A percentile compares a stretch with the other conserved stretches of the same genome.
These are phyloP conservation scores for Pantherophis vulpinus DNA, from an alignment of 2,797 vertebrate genomes.

Conservation along the genomic window DNA sequence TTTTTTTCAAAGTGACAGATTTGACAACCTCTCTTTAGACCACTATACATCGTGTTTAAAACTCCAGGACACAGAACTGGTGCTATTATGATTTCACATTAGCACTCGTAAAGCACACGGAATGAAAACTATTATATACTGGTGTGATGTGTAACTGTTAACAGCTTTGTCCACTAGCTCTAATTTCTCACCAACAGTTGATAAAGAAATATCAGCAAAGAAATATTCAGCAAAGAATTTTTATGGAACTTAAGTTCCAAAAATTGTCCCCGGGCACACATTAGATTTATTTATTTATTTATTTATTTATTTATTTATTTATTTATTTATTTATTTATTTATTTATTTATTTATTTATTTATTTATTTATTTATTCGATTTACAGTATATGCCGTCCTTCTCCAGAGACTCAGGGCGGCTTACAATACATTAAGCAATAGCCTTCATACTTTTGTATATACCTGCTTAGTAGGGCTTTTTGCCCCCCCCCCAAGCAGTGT, in stretches of 20 bases:
- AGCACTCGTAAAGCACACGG: background rate
- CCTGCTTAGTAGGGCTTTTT: too few species aligned
- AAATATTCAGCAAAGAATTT: slow-evolving; percentile 23
- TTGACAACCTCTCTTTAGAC: background rate
- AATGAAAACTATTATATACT: background rate
- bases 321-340: too few species aligned
- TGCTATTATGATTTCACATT: slow-evolving; percentile 20
- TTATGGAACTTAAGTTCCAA: background rate
- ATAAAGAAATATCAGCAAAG: slow-evolving; percentile 2
- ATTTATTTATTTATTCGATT: too few species aligned
- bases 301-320: background rate
- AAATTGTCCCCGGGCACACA: slow-evolving; percentile 24
- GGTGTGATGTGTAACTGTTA: background rate
- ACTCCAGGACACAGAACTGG: background rate
- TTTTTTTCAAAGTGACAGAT: background rate
- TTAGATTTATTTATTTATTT: background rate
- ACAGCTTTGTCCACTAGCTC: background rate
- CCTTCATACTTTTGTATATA: too few species aligned
- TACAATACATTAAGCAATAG: too few species aligned
- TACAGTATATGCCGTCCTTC: too few species aligned
- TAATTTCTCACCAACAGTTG: slow-evolving; percentile 8
- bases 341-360: too few species aligned
- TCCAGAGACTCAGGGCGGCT: too few species aligned
- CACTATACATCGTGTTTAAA: slow-evolving; percentile 17
- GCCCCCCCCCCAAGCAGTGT: too few species aligned